A percentile compares a stretch with the other conserved stretches of the same genome.
phyloP scores from a whole-genome alignment of 1,140 invertebrate genomes.

The Trachymyrmex cornetzi region DNA sequence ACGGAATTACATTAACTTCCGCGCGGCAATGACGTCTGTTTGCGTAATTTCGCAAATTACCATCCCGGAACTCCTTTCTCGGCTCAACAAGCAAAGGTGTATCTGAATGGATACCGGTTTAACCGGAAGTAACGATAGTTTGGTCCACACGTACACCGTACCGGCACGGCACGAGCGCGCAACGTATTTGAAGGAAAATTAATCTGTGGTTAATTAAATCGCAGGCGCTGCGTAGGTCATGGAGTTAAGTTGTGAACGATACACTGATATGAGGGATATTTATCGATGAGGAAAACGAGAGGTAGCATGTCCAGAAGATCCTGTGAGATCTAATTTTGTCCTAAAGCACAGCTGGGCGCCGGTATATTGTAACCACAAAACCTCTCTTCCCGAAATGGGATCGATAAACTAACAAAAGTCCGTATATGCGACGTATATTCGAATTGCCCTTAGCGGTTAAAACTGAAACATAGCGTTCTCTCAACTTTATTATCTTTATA shows the following conservation, averaged over 20 bases:
- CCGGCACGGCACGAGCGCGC: neutral
- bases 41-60: slow-evolving; percentile 44
- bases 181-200: slow-evolving; percentile 50
- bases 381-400: neutral
- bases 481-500: slow-evolving; percentile 27
- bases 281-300: slow-evolving; percentile 46
- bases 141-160: neutral
- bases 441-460: slow-evolving; percentile 12
- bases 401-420: slow-evolving; percentile 47
- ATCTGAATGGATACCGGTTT: slow-evolving; percentile 37
- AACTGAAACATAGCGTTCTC: neutral
- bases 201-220: slow-evolving; percentile 47
- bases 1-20: slow-evolving; percentile 36
- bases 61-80: slow-evolving; percentile 29
- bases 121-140: slow-evolving; percentile 36
- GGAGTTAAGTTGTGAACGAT: slow-evolving; percentile 1
- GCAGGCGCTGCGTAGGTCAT: neutral
- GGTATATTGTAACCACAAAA: slow-evolving; percentile 23
- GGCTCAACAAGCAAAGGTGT: slow-evolving; percentile 40
- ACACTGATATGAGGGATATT: neutral
- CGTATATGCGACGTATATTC: slow-evolving; percentile 26
- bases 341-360: neutral
- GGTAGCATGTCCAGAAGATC: slow-evolving; percentile 40
- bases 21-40: slow-evolving; percentile 22
- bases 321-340: slow-evolving; percentile 41